These are phyloP conservation scores for Nowickia ferox DNA, from an alignment of 2,888 invertebrate genomes.

Conservation along the genomic window DNA sequence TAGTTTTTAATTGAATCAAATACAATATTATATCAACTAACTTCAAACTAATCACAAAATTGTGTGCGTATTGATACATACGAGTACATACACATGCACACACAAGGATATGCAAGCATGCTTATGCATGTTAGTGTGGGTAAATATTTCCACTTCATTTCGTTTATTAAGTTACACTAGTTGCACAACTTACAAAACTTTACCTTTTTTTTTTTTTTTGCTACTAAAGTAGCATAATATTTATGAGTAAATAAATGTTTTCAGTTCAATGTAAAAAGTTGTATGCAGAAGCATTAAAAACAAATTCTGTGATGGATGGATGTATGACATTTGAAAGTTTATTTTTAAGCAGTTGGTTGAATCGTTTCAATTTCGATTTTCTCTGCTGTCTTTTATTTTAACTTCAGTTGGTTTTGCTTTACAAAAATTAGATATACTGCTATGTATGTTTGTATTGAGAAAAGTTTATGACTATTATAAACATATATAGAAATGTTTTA, in stretches of 20 bases:
- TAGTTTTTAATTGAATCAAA: constrained; percentile 72
- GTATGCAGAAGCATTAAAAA: not conserved
- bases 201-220: constrained; percentile 39
- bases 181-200: constrained; percentile 57
- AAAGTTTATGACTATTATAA: constrained; percentile 56
- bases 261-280: constrained; percentile 18
- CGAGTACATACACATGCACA: constrained; percentile 10
- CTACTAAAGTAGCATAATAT: not conserved
- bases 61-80: not conserved
- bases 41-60: constrained; percentile 22
- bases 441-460: constrained; percentile 3
- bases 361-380: constrained; percentile 49
- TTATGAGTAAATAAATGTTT: constrained; percentile 41
- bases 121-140: not conserved
- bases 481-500: constrained; percentile 5
- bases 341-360: constrained; percentile 58
- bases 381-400: not conserved
- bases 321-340: constrained; percentile 51
- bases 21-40: constrained; percentile 51
- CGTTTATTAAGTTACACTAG: constrained; percentile 66
- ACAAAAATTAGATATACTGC: constrained; percentile 53
- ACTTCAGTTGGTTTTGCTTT: not conserved
- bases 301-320: not conserved
- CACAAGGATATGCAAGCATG: not conserved
- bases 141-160: constrained; percentile 62